Evolutionary conservation across 2,113 vertebrate species (phyloP).

Genomic region (Rhinichthys klamathensis): DNA sequence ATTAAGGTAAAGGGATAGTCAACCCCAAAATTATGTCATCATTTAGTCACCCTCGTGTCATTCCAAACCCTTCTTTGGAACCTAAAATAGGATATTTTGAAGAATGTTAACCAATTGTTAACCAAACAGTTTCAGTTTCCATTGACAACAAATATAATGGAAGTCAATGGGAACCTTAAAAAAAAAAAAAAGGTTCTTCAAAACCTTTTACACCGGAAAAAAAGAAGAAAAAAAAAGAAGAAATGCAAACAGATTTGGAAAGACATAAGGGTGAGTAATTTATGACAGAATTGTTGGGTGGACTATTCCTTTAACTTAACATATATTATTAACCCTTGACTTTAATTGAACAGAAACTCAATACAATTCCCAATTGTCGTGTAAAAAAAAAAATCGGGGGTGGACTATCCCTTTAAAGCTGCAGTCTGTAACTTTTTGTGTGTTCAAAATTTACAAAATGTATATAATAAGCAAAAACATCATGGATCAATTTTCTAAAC

Average conservation of each 20-base stretch:
- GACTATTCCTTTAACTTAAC: neutral
- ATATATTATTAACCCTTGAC: too few species aligned
- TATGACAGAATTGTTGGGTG: neutral
- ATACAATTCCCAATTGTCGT: too few species aligned
- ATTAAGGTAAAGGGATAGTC: neutral
- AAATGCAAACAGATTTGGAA: neutral
- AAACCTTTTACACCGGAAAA: too few species aligned
- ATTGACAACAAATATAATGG: neutral
- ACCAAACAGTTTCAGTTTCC: neutral
- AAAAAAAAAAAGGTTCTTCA: neutral
- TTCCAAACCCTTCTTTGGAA: neutral
- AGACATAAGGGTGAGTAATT: neutral
- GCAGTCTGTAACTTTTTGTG: too few species aligned
- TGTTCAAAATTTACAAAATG: too few species aligned
- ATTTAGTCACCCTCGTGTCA: too few species aligned
- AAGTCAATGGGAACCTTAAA: neutral
- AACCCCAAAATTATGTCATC: neutral
- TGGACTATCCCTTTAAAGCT: too few species aligned
- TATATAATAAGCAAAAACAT: too few species aligned
- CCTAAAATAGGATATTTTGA: neutral
- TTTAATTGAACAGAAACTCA: too few species aligned
- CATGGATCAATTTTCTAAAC: too few species aligned
- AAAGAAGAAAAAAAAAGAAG: neutral
- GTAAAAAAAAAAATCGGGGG: too few species aligned
- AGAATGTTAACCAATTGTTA: neutral